These are phyloP conservation scores for Epinephelus cyanopodus DNA, from an alignment of 2,113 vertebrate species.

Conservation along the genomic window DNA sequence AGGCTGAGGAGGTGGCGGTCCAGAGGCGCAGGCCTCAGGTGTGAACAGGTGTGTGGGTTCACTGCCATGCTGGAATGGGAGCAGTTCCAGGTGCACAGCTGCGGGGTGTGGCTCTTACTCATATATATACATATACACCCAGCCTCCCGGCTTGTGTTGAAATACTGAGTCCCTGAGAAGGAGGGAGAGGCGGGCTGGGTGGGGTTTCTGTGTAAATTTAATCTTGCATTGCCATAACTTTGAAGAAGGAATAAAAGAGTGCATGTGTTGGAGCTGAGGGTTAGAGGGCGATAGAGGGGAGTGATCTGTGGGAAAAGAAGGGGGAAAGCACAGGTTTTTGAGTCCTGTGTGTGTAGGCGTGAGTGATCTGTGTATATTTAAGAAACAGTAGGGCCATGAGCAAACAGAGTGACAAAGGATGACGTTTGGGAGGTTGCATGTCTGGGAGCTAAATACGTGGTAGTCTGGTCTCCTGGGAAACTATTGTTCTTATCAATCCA, in stretches of 20 bases:
- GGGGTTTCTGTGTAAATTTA: conserved; percentile 58
- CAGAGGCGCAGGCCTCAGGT: conserved; percentile 78
- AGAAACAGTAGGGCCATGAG: conserved; percentile 62
- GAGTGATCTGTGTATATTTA: conserved; percentile 66
- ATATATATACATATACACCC: conserved; percentile 36
- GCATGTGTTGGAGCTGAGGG: conserved; percentile 24
- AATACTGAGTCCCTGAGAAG: conserved; percentile 69
- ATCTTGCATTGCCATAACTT: conserved; percentile 59
- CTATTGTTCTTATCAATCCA: conserved; percentile 76
- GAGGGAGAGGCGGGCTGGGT: conserved; percentile 55
- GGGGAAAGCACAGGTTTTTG: conserved; percentile 11
- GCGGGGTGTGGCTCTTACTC: conserved; percentile 74
- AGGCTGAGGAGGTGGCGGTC: conserved; percentile 57
- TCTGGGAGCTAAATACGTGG: conserved; percentile 61
- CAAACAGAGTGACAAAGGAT: conserved; percentile 73
- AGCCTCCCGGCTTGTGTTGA: conserved; percentile 71
- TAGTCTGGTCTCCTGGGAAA: conserved; percentile 70
- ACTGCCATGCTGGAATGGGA: conserved; percentile 84
- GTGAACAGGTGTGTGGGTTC: conserved; percentile 86
- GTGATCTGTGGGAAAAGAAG: conserved; percentile 2
- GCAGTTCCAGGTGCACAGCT: conserved; percentile 85
- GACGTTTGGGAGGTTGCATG: conserved; percentile 59
- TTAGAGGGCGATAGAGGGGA: conserved; percentile 20
- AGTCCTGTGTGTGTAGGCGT: conserved; percentile 56
- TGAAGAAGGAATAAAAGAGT: conserved; percentile 42